Conservation (phyloP, 2,888 invertebrate genomes). For the Chrysomela aeneicollis region DNA sequence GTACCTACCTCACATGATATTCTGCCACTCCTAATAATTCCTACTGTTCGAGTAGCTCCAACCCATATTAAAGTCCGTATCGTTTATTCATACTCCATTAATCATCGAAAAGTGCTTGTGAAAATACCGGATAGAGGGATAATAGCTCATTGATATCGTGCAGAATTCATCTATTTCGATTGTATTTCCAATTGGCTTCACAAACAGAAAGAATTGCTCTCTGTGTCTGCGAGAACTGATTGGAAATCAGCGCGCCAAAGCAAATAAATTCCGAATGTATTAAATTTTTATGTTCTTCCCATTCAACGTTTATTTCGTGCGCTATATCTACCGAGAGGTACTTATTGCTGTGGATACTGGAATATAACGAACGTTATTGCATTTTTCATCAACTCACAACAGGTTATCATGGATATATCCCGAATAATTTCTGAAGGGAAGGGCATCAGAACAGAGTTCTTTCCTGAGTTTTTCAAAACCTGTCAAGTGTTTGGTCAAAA, state of each 20-base stretch:
- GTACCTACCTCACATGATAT: too few species aligned
- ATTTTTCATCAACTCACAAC: too few species aligned
- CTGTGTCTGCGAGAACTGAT: neutral
- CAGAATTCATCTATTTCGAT: conserved; percentile 3
- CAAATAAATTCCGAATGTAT: neutral
- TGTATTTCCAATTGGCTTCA: conserved; percentile 4
- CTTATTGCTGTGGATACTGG: neutral
- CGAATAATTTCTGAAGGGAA: too few species aligned
- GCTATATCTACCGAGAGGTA: neutral
- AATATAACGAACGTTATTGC: neutral
- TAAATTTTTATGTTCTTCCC: neutral
- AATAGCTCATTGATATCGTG: neutral
- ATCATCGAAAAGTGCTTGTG: neutral
- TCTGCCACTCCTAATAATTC: neutral
- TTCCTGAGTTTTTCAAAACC: too few species aligned
- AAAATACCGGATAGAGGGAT: neutral
- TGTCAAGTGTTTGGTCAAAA: too few species aligned
- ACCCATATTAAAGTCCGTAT: neutral
- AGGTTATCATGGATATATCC: too few species aligned
- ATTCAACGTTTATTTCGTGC: neutral
- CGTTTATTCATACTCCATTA: conserved; percentile 2
- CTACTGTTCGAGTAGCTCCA: neutral
- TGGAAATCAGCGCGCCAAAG: neutral
- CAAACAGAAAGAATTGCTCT: neutral
- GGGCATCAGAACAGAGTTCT: too few species aligned